Conservation (phyloP, 2,888 invertebrate species). For the Hemicrepidius hirtus region DNA sequence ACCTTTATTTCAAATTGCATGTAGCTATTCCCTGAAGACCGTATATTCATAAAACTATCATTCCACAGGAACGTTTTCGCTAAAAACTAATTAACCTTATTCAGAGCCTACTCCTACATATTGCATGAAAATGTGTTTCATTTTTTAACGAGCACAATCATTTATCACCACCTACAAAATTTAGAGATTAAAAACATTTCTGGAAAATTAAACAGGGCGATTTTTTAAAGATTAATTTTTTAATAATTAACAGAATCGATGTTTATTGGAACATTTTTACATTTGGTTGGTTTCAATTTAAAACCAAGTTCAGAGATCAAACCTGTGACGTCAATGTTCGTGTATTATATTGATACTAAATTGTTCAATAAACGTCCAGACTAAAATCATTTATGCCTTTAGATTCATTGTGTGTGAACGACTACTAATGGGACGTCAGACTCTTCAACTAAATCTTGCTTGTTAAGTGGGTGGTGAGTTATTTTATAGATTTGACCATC, state of each 20-base stretch:
- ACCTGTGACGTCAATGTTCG: conserved; percentile 56
- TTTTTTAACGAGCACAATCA: not conserved
- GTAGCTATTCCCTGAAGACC: conserved; percentile 5
- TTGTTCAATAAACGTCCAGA: conserved; percentile 52
- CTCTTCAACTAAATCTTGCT: conserved; percentile 45
- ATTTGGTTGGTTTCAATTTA: conserved; percentile 16
- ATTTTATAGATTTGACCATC: conserved; percentile 56
- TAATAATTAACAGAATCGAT: not conserved
- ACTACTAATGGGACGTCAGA: conserved; percentile 47
- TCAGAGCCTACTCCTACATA: conserved; percentile 26
- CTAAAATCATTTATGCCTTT: conserved; percentile 52
- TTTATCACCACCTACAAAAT: not conserved
- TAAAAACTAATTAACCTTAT: conserved; percentile 25
- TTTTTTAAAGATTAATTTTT: not conserved
- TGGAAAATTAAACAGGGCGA: not conserved
- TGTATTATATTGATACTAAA: conserved; percentile 56
- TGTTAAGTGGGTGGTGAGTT: conserved; percentile 57
- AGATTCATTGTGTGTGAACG: conserved; percentile 46
- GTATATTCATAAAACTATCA: not conserved
- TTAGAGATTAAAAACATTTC: not conserved
- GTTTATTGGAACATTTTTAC: conserved; percentile 15
- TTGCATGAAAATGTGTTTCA: conserved; percentile 24
- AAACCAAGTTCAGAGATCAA: conserved; percentile 48
- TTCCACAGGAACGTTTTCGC: not conserved
- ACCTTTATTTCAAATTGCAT: conserved; percentile 20